Evolutionary conservation across 1,140 invertebrate genomes (phyloP).

Genomic region (Drosophila persimilis): DNA sequence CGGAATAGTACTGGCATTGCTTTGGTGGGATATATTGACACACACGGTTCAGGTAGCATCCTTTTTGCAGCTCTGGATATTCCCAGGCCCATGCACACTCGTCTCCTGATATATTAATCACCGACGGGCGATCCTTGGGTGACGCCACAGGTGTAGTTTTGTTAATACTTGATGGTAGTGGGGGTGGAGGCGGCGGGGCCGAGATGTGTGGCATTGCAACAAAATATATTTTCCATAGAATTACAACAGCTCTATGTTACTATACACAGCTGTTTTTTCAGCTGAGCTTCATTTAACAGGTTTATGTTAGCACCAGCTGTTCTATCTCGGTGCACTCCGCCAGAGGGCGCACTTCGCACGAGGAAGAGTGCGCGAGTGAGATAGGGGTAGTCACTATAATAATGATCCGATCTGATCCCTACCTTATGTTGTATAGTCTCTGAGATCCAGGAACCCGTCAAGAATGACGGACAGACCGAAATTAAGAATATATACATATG

Average conservation of each 20-base stretch:
- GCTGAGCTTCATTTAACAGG: too few relatives aligned
- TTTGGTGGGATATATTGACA: slow-evolving; percentile 70
- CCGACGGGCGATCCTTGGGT: not conserved
- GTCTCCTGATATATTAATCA: slow-evolving; percentile 26
- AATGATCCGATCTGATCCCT: too few relatives aligned
- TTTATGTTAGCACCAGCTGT: too few relatives aligned
- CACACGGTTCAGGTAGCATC: slow-evolving; percentile 83
- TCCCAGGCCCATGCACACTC: slow-evolving; percentile 83
- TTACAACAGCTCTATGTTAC: too few relatives aligned
- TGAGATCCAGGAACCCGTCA: too few relatives aligned
- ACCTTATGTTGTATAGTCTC: too few relatives aligned
- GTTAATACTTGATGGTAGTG: not conserved
- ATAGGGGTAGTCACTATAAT: too few relatives aligned
- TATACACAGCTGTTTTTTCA: slow-evolving; percentile 14
- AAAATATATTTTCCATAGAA: not conserved
- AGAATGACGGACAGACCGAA: too few relatives aligned
- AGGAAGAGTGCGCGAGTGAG: too few relatives aligned
- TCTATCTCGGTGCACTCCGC: too few relatives aligned
- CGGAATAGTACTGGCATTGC: slow-evolving; percentile 58
- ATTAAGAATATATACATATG: too few relatives aligned
- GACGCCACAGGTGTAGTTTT: not conserved
- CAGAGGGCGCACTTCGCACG: too few relatives aligned
- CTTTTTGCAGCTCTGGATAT: slow-evolving; percentile 82
- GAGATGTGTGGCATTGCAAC: slow-evolving; percentile 35
- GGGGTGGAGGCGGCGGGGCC: slow-evolving; percentile 57